phyloP scores from a whole-genome alignment of 2,888 invertebrate species.

The Yponomeuta evonymella region DNA sequence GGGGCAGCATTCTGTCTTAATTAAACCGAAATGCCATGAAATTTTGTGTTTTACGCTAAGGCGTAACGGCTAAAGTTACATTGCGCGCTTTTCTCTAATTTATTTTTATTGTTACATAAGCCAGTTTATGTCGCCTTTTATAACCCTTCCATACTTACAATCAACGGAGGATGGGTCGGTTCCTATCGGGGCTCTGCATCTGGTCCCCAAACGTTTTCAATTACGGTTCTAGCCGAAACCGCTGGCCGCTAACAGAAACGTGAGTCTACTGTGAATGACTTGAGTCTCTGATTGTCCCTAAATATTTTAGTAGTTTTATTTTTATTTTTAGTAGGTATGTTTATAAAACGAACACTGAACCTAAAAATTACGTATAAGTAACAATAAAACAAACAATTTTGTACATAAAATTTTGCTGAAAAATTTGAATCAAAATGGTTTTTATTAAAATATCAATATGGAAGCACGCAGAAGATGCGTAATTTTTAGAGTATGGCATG shows the following conservation, averaged over 20 bases:
- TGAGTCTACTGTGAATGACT: too few relatives aligned
- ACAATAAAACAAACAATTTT: too few relatives aligned
- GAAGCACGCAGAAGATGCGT: too few relatives aligned
- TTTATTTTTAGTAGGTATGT: too few relatives aligned
- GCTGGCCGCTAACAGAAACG: not conserved
- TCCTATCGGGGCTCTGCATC: not conserved
- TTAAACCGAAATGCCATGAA: conserved; percentile 63
- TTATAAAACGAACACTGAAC: too few relatives aligned
- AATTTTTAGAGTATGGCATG: too few relatives aligned
- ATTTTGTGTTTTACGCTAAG: conserved; percentile 56
- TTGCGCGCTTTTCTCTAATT: conserved; percentile 71
- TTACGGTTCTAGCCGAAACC: not conserved
- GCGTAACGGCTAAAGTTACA: conserved; percentile 67
- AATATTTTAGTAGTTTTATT: too few relatives aligned
- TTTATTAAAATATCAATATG: too few relatives aligned
- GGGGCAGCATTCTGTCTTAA: conserved; percentile 45
- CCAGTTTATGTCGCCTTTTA: conserved; percentile 61
- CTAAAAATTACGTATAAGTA: too few relatives aligned
- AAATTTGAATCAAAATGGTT: too few relatives aligned
- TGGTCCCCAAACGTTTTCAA: conserved; percentile 1
- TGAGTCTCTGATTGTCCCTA: too few relatives aligned
- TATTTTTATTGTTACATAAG: conserved; percentile 71
- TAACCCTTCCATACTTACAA: conserved; percentile 51
- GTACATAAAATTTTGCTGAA: too few relatives aligned
- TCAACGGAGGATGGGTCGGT: conserved; percentile 31